These are phyloP conservation scores for Coenobita brevimanus DNA, from an alignment of 1,140 invertebrate genomes.

Conservation along the genomic window DNA sequence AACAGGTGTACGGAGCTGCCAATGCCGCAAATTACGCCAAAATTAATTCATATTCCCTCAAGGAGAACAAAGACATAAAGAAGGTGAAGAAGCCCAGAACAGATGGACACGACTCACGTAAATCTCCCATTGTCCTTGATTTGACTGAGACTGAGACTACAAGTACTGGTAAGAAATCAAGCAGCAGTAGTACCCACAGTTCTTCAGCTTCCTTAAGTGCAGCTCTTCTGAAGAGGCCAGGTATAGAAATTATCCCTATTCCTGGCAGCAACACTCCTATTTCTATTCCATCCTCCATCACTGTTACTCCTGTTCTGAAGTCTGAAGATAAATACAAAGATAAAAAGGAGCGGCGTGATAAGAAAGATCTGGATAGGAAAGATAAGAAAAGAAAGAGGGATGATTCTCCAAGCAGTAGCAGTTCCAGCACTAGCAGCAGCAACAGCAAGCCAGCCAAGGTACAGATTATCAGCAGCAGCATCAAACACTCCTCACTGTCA, in stretches of 20 bases:
- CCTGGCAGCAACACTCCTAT: conserved; percentile 77
- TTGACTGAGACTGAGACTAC: conserved; percentile 70
- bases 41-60: conserved; percentile 61
- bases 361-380: conserved; percentile 66
- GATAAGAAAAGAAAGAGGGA: conserved; percentile 67
- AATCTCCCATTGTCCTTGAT: conserved; percentile 71
- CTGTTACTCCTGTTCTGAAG: conserved; percentile 83
- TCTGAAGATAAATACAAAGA: conserved; percentile 72
- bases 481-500: conserved; percentile 81
- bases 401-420: conserved; percentile 61
- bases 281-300: conserved; percentile 84
- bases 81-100: conserved; percentile 62
- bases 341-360: conserved; percentile 68
- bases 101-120: conserved; percentile 56
- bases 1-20: conserved; percentile 69
- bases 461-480: conserved; percentile 71
- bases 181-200: conserved; percentile 52
- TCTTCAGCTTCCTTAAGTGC: conserved; percentile 78
- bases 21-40: conserved; percentile 66
- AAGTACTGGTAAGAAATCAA: conserved; percentile 76
- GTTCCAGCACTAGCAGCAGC: conserved; percentile 68
- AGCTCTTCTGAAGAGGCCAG: conserved; percentile 80
- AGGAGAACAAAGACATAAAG: conserved; percentile 63
- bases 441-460: conserved; percentile 68
- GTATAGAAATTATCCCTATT: conserved; percentile 87